Percentiles rank a stretch among this genome's conserved stretches.
These are phyloP conservation scores for Falco concolor DNA, from an alignment of 2,797 vertebrate genomes.

Conservation along the genomic window DNA sequence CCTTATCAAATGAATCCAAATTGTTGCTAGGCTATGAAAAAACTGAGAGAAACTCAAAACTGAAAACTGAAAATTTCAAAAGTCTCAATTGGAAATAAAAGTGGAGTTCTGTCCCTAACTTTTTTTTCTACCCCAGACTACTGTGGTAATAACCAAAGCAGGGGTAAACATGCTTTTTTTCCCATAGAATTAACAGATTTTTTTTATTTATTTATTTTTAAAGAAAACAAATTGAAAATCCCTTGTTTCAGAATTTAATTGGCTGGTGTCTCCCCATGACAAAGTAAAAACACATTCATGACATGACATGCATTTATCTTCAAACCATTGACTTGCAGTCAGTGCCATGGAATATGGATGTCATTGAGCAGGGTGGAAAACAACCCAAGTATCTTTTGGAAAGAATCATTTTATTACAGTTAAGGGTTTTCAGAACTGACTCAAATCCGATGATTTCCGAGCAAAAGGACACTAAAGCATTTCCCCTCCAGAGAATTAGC, in stretches of 20 bases:
- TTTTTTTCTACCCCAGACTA: not conserved
- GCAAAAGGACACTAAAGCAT: conserved; percentile 38
- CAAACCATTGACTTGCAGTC: not conserved
- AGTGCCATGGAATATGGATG: conserved; percentile 58
- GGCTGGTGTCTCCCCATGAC: not conserved
- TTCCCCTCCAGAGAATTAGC: conserved; percentile 10
- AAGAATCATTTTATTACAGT: conserved; percentile 12
- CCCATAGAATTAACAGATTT: not conserved
- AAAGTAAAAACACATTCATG: conserved; percentile 51
- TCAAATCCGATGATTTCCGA: conserved; percentile 50
- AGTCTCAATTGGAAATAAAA: not conserved
- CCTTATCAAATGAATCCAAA: not conserved
- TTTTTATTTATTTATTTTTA: not conserved
- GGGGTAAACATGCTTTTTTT: not conserved
- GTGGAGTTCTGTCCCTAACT: not conserved
- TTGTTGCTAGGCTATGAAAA: not conserved
- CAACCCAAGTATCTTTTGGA: conserved; percentile 36
- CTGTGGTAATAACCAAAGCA: not conserved
- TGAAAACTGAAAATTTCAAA: not conserved
- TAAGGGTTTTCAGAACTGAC: not conserved
- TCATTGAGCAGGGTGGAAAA: conserved; percentile 60
- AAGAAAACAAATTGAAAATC: not conserved
- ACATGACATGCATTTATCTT: conserved; percentile 41
- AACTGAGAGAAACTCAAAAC: not conserved
- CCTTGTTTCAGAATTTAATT: conserved; percentile 1